Base-by-base conservation (phyloP, 2,888 invertebrate genomes). In the Nymphalis urticae region DNA sequence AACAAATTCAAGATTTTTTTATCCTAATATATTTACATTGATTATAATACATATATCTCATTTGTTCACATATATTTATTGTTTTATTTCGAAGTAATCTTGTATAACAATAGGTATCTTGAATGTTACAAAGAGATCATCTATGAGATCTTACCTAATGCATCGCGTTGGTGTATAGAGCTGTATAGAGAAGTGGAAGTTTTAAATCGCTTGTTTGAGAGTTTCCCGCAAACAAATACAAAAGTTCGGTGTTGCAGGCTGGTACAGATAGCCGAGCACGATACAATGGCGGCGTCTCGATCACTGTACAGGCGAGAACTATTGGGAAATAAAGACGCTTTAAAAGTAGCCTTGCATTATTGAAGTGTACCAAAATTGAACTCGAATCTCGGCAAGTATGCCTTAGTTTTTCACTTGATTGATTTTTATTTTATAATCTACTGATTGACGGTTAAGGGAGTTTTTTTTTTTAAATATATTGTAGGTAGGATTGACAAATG, bases 161-260 rank as follows among this genome's bases (percentile, higher is more conserved):
- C 21, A 54, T 54, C 27, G 10, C 9, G n/a, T 50, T 17, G 27
- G 32, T 36, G n/a, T 56, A 56, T 32, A 56, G 32, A 27, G 32
- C 32, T 7, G 17, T n/a, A 56, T 27, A 9, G 27, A n/a, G 8
- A n/a, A 42, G 27, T 54, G 36, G 48, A 61, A 66, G 66, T 66
- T 66, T 62, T 62, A 66, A 66, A 62, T 66, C 62, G 56, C 62
- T 66, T 48, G 36, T 56, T 61, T 62, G 32, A 62, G 24, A 66
- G 62, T 62, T 66, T 47, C 54, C 62, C 48, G 17, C 62, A 66
- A 62, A 62, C 66, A 66, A 66, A 66, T 56, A 56, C 61, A 32
- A 36, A 56, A 66, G 54, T 66, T 62, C 54, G 62, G 61, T 66
- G 48, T 56, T 62, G 54, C 62, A 62, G 66, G 60, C 48, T 62